These are phyloP conservation scores for Musca domestica DNA, from an alignment of 1,140 invertebrate species.

Conservation along the genomic window DNA sequence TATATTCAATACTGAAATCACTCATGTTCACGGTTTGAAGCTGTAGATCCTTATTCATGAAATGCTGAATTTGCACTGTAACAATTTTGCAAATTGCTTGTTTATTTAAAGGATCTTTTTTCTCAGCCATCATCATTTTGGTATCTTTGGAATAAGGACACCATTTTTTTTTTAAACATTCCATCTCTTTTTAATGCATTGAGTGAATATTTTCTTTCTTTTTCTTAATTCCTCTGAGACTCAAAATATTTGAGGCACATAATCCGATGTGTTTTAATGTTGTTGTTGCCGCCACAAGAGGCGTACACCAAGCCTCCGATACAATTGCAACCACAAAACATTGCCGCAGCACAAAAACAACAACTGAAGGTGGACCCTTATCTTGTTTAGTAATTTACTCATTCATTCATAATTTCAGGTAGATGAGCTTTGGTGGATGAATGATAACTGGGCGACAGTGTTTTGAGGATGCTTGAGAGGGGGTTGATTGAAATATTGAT, in stretches of 20 bases:
- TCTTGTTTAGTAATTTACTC: neutral
- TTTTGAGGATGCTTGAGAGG: neutral
- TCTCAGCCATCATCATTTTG: too few species aligned
- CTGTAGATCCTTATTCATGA: neutral
- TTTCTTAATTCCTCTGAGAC: neutral
- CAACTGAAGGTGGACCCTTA: neutral
- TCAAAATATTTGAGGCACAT: too few species aligned
- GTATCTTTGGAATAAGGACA: neutral
- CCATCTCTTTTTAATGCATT: neutral
- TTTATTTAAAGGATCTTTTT: constrained; percentile 26
- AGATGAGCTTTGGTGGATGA: neutral
- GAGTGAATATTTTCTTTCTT: neutral
- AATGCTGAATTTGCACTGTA: constrained; percentile 16
- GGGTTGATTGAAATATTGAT: neutral
- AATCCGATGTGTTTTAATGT: too few species aligned
- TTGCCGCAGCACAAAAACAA: too few species aligned
- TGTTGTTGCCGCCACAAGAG: neutral
- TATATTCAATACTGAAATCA: constrained; percentile 59
- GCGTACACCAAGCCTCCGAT: neutral
- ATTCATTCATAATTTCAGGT: neutral
- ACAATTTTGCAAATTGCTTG: neutral
- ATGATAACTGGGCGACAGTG: neutral
- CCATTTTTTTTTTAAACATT: constrained; percentile 6
- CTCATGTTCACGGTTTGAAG: constrained; percentile 31
- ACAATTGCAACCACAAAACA: neutral